Evolutionary conservation across 2,888 invertebrate genomes (phyloP), one percentile per base, ranked within the genome.

Genomic region (Nemotelus nigrinus): DNA sequence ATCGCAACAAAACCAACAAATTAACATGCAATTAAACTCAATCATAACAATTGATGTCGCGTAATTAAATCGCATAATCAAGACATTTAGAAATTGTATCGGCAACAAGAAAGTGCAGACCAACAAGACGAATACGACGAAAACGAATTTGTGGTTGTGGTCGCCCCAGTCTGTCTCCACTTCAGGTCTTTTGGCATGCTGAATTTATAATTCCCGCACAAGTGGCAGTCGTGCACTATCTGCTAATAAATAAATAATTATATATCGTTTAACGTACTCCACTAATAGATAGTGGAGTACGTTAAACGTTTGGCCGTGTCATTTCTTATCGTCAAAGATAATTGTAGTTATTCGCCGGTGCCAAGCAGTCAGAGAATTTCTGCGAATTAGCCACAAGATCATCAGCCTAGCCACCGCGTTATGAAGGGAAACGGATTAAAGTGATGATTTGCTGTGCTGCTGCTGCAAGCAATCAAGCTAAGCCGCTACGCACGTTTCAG

Each of bases 1-100:
- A 81, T 25, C 25, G 25, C 25, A 25, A 25, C 25, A 25, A 55
- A 63, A 79, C 77, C 10, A 57, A 57, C 78, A 80, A 64, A 79
- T 63, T 50, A 39, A 63, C 63, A 41, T 4, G 43, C 43, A 43
- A 80, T 47, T 6, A 48, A 58, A 77, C 47, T 60, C 71, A 64
- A 43, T 71, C 64, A 75, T 50, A 48, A 68, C 25, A 71, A 8
- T 67, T 58, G 70, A 70, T 71, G 60, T 4, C 43, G 47, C 10
- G 43, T 5, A 41, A n/a, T 45, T 8, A 47, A 44, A 65, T 65
- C 47, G 65, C 44, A 65, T 65, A 5, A 2, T n/a, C 47, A 44
- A 43, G 44, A 25, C 25, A 43, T 47, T 47, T 41, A 44, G 47
- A 47, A 65, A 65, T 65, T 65, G 41, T 1, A 65, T 65, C 65